A percentile compares a stretch with the other conserved stretches of the same genome.
phyloP scores from a whole-genome alignment of 2,113 vertebrate genomes.

The Ramphastos sulfuratus region DNA sequence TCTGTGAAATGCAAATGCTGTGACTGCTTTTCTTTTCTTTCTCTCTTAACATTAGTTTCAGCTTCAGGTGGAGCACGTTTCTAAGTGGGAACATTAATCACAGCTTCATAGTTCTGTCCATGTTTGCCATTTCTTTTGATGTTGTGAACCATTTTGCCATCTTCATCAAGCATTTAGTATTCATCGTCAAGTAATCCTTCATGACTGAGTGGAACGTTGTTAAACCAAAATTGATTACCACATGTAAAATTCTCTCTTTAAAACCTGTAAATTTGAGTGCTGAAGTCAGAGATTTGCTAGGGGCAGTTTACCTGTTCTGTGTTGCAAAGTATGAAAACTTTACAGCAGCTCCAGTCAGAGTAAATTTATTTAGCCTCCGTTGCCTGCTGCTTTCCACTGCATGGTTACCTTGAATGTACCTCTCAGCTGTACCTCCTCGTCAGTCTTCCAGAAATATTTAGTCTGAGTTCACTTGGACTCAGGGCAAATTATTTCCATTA shows the following conservation, averaged over 20 bases:
- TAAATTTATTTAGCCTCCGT: constrained; percentile 28
- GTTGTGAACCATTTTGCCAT: constrained; percentile 53
- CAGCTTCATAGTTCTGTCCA: constrained; percentile 57
- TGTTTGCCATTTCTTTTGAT: constrained; percentile 62
- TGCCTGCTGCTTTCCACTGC: constrained; percentile 72
- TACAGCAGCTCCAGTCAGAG: not conserved
- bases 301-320: constrained; percentile 45
- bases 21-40: constrained; percentile 45
- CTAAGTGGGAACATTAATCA: constrained; percentile 53
- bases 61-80: constrained; percentile 42
- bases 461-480: not conserved
- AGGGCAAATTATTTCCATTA: not conserved
- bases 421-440: constrained; percentile 65
- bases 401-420: constrained; percentile 71
- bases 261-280: constrained; percentile 5
- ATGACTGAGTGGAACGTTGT: constrained; percentile 45
- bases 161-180: constrained; percentile 60
- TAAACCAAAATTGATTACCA: constrained; percentile 38
- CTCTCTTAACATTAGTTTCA: constrained; percentile 32
- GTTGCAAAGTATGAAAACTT: constrained; percentile 81
- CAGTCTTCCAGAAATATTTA: not conserved
- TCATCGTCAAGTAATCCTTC: constrained; percentile 50
- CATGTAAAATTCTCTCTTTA: constrained; percentile 24
- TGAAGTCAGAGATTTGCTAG: constrained; percentile 17
- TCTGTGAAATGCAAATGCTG: constrained; percentile 62